Evolutionary conservation across 2,797 vertebrate genomes (phyloP).

Genomic region (Micromesistius poutassou): DNA sequence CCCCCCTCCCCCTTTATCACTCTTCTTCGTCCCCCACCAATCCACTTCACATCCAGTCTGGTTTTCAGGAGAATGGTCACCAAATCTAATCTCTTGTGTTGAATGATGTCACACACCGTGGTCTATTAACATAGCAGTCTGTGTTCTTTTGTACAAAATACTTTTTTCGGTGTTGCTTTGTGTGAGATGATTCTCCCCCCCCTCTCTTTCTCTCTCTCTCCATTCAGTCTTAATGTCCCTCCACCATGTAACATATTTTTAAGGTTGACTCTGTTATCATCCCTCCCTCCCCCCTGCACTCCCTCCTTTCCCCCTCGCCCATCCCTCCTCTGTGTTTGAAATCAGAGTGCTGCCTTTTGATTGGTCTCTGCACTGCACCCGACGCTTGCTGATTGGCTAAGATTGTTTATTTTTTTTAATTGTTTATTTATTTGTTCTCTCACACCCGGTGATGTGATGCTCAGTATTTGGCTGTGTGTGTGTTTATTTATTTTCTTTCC

Average conservation of each 20-base stretch:
- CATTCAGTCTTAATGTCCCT: slow-evolving; percentile 53
- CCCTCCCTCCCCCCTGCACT: slow-evolving; percentile 64
- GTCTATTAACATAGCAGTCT: background rate
- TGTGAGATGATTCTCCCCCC: slow-evolving; percentile 46
- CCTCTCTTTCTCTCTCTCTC: slow-evolving; percentile 34
- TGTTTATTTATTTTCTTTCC: slow-evolving; percentile 65
- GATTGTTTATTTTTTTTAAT: slow-evolving; percentile 45
- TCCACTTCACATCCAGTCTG: slow-evolving; percentile 68
- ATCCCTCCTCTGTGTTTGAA: slow-evolving; percentile 66
- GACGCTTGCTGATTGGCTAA: slow-evolving; percentile 79
- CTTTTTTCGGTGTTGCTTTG: slow-evolving; percentile 60
- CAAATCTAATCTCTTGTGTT: slow-evolving; percentile 74
- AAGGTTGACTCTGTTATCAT: slow-evolving; percentile 65
- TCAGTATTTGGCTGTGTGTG: slow-evolving; percentile 75
- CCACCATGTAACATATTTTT: slow-evolving; percentile 19
- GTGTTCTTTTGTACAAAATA: slow-evolving; percentile 64
- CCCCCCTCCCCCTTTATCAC: slow-evolving; percentile 63
- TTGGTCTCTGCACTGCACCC: slow-evolving; percentile 77
- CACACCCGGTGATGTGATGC: slow-evolving; percentile 76
- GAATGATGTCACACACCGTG: slow-evolving; percentile 66
- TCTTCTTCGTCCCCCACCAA: slow-evolving; percentile 64
- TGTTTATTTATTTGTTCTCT: slow-evolving; percentile 42
- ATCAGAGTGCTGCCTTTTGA: slow-evolving; percentile 75
- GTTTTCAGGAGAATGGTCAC: slow-evolving; percentile 74
- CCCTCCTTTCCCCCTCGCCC: slow-evolving; percentile 52